Evolutionary conservation across 2,888 invertebrate genomes (phyloP).

Genomic region (Ophonus ardosiacus): DNA sequence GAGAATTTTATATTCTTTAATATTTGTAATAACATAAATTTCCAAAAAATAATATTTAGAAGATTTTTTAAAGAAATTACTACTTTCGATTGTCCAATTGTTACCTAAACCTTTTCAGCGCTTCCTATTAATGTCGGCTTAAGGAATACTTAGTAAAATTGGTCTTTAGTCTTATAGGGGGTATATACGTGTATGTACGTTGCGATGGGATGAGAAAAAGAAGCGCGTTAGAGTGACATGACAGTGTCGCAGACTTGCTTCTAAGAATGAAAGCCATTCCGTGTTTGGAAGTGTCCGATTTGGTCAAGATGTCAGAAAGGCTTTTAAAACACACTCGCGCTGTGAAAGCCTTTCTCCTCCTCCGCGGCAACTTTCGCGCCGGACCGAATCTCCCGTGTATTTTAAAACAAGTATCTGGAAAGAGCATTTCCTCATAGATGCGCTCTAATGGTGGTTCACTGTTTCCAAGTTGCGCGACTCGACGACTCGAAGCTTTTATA

Average conservation of each 20-base stretch:
- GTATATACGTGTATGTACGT: neutral
- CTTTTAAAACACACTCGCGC: conserved; percentile 76
- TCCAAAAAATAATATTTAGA: too few species aligned
- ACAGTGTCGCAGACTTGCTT: conserved; percentile 35
- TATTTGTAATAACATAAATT: too few species aligned
- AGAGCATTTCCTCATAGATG: conserved; percentile 72
- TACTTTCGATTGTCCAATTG: too few species aligned
- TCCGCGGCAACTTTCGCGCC: conserved; percentile 41
- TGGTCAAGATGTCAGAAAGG: conserved; percentile 77
- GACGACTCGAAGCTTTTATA: conserved; percentile 68
- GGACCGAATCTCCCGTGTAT: conserved; percentile 71
- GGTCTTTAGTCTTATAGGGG: too few species aligned
- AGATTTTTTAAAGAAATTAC: too few species aligned
- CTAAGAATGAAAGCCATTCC: conserved; percentile 76
- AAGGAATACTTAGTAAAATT: too few species aligned
- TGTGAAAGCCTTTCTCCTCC: conserved; percentile 65
- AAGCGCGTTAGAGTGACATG: conserved; percentile 65
- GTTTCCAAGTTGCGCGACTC: conserved; percentile 68
- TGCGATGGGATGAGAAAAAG: conserved; percentile 63
- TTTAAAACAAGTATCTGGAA: conserved; percentile 72
- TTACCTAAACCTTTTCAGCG: too few species aligned
- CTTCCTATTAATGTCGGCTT: too few species aligned
- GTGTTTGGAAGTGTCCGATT: conserved; percentile 76
- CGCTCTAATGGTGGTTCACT: conserved; percentile 71
- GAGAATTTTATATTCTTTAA: too few species aligned